phyloP scores from a whole-genome alignment of 2,888 invertebrate species.

The Kuschelorhynchus macadamiae region DNA sequence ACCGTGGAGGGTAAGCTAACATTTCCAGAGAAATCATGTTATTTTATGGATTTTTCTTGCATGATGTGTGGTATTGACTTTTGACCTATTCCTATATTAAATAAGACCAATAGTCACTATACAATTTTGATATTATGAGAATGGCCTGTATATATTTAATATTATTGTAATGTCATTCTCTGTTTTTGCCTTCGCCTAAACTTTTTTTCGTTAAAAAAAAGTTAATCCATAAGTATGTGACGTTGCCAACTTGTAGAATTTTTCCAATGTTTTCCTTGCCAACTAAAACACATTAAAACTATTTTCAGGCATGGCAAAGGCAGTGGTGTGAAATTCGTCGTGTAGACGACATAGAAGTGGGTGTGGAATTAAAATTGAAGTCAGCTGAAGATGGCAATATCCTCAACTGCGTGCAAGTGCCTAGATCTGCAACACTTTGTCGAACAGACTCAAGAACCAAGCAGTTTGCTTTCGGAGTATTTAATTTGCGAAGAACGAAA shows the following conservation, averaged over 20 bases:
- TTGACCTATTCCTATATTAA: slow-evolving; percentile 5
- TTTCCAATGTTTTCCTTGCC: too few species aligned
- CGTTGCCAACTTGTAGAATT: too few species aligned
- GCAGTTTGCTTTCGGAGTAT: slow-evolving; percentile 79
- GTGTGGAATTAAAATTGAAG: slow-evolving; percentile 73
- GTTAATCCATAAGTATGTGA: too few species aligned
- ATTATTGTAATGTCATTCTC: too few species aligned
- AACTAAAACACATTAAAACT: too few species aligned
- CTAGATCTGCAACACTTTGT: slow-evolving; percentile 74
- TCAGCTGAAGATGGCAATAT: slow-evolving; percentile 67
- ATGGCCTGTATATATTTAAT: too few species aligned
- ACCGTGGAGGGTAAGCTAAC: slow-evolving; percentile 74
- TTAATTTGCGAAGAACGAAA: slow-evolving; percentile 71
- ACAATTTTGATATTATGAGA: too few species aligned
- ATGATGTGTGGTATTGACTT: slow-evolving; percentile 1
- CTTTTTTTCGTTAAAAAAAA: too few species aligned
- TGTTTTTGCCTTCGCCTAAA: too few species aligned
- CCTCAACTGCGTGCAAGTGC: slow-evolving; percentile 71
- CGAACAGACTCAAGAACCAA: slow-evolving; percentile 78
- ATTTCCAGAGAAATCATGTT: neutral
- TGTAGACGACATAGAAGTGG: slow-evolving; percentile 71
- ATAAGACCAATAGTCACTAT: slow-evolving; percentile 8
- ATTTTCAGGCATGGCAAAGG: slow-evolving; percentile 74
- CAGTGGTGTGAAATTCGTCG: slow-evolving; percentile 77
- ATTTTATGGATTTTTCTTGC: slow-evolving; percentile 22